phyloP scores from a whole-genome alignment of 1,140 invertebrate genomes.

The Eupeodes corollae region DNA sequence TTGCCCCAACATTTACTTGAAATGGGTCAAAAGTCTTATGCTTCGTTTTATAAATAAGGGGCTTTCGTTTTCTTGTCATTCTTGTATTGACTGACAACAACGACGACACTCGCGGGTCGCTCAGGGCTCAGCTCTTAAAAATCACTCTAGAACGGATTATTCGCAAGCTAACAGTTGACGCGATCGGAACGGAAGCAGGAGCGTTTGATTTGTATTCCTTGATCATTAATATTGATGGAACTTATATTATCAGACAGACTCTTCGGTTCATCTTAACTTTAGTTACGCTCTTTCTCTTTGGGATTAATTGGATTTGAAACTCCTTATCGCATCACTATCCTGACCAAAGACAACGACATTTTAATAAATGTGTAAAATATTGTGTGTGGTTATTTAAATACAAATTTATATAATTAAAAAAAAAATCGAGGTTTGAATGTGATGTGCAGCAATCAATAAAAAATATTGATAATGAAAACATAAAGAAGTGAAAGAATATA shows the following conservation, averaged over 20 bases:
- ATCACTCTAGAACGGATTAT: conserved; percentile 23
- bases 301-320: neutral
- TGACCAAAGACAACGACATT: too few relatives aligned
- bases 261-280: neutral
- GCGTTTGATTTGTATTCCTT: conserved; percentile 4
- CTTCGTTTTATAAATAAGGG: conserved; percentile 7
- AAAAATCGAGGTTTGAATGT: too few relatives aligned
- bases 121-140: neutral
- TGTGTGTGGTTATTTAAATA: too few relatives aligned
- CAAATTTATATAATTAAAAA: too few relatives aligned
- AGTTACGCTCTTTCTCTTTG: conserved; percentile 2
- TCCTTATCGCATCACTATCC: too few relatives aligned
- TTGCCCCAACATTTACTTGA: conserved; percentile 19
- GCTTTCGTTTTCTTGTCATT: conserved; percentile 2
- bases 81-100: conserved; percentile 8
- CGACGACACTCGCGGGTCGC: neutral
- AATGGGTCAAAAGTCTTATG: conserved; percentile 36
- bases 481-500: too few relatives aligned
- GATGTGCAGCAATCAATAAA: too few relatives aligned
- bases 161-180: conserved; percentile 36
- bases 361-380: too few relatives aligned
- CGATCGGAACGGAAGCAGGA: conserved; percentile 22
- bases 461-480: too few relatives aligned
- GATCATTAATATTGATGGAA: conserved; percentile 2
- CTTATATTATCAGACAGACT: neutral